phyloP scores from a whole-genome alignment of 2,888 invertebrate genomes.

The Spicauda simplicius region DNA sequence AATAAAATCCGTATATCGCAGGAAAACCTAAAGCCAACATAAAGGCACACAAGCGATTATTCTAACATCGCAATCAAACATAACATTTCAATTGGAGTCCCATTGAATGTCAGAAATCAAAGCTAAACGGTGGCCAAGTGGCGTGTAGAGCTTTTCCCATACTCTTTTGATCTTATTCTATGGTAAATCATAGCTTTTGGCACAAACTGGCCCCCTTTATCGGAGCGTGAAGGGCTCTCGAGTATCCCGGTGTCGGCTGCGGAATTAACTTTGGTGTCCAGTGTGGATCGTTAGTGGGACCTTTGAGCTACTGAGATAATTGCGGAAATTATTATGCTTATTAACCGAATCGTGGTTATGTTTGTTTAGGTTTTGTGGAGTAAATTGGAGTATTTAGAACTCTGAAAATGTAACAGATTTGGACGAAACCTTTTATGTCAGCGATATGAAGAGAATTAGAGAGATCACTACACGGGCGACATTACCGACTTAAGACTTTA shows the following conservation, averaged over 20 bases:
- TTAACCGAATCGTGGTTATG: not conserved
- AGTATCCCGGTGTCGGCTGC: slow-evolving; percentile 44
- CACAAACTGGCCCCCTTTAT: slow-evolving; percentile 51
- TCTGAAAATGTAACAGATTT: too few relatives aligned
- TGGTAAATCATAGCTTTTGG: slow-evolving; percentile 52
- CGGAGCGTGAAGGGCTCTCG: slow-evolving; percentile 45
- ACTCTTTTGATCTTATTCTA: slow-evolving; percentile 52
- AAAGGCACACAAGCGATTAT: slow-evolving; percentile 31
- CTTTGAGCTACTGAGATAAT: slow-evolving; percentile 26
- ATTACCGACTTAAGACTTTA: too few relatives aligned
- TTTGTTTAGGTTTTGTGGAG: too few relatives aligned
- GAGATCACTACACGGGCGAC: too few relatives aligned
- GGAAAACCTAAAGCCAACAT: slow-evolving; percentile 1
- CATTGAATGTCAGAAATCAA: slow-evolving; percentile 40
- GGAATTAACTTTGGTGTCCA: slow-evolving; percentile 49
- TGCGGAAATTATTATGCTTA: slow-evolving; percentile 3
- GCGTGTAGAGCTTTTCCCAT: slow-evolving; percentile 40
- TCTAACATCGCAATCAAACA: slow-evolving; percentile 39
- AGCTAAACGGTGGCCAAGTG: slow-evolving; percentile 39
- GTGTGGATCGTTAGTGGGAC: slow-evolving; percentile 38
- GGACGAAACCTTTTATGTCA: too few relatives aligned
- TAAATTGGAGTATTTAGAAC: too few relatives aligned
- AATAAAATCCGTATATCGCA: not conserved
- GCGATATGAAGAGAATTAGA: too few relatives aligned
- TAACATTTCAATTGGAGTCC: slow-evolving; percentile 39